Percentiles rank a stretch among this genome's conserved stretches.
Conservation (phyloP, 2,888 invertebrate species). For the Hemithea aestivaria region DNA sequence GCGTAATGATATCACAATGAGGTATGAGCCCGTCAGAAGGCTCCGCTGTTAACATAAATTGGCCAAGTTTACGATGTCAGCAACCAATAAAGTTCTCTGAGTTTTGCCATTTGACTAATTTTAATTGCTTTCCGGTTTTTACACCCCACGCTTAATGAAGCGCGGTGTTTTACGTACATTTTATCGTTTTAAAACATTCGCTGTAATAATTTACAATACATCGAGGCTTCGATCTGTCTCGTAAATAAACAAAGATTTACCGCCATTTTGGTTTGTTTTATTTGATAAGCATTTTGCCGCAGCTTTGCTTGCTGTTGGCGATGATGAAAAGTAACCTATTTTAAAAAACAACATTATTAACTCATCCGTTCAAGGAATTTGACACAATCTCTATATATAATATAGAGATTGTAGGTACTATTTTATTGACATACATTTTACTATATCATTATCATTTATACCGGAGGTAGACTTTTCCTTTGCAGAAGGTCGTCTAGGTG, state of each 20-base stretch:
- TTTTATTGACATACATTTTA: no score
- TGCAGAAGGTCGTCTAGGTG: no score
- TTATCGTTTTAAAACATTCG: constrained; percentile 57
- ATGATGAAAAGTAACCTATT: no score
- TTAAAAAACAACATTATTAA: no score
- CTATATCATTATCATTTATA: no score
- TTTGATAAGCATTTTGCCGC: no score
- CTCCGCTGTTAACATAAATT: constrained; percentile 56
- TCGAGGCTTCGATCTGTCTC: constrained; percentile 45
- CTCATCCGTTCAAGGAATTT: no score
- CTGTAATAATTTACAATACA: constrained; percentile 59
- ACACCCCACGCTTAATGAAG: constrained; percentile 48
- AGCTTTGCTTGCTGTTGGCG: no score
- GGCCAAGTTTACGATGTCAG: constrained; percentile 56
- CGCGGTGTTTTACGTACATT: constrained; percentile 55
- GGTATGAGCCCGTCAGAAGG: constrained; percentile 32
- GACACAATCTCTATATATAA: no score
- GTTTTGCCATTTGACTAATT: constrained; percentile 66
- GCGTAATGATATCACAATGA: constrained; percentile 38
- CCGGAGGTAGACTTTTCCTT: no score
- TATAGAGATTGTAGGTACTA: no score
- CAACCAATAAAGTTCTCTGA: constrained; percentile 54
- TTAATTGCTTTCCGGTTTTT: constrained; percentile 63
- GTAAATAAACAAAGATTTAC: constrained; percentile 63
- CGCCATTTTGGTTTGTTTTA: constrained; percentile 38